These are phyloP conservation scores for Lapara coniferarum DNA, from an alignment of 2,888 invertebrate species.

Conservation along the genomic window DNA sequence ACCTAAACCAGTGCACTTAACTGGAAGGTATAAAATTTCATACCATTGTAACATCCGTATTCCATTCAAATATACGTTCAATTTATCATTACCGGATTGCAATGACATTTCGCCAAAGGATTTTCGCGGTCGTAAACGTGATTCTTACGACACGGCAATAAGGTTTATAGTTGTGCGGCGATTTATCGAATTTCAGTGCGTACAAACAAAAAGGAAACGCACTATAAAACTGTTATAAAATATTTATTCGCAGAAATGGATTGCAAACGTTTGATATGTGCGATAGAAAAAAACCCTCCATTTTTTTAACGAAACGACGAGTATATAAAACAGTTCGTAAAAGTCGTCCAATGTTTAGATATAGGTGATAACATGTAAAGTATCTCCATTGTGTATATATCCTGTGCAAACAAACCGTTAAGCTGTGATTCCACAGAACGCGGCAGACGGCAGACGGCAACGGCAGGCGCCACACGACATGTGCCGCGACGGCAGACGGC, in stretches of 20 bases:
- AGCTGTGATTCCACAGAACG: no score
- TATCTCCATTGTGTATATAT: no score
- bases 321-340: no score
- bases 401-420: no score
- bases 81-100: constrained; percentile 25
- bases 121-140: constrained; percentile 21
- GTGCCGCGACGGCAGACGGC: no score
- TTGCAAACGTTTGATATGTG: neutral
- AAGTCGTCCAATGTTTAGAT: no score
- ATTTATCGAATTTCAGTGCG: neutral
- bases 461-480: no score
- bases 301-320: no score
- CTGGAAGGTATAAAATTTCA: constrained; percentile 16
- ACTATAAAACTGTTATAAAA: constrained; percentile 12
- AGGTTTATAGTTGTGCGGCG: constrained; percentile 6
- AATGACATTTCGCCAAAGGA: constrained; percentile 22
- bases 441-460: no score
- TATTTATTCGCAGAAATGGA: constrained; percentile 7
- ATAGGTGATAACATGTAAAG: no score
- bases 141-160: constrained; percentile 6
- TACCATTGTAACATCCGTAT: constrained; percentile 3
- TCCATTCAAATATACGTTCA: constrained; percentile 13
- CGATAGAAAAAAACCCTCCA: no score
- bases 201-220: neutral
- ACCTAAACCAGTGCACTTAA: constrained; percentile 16